These are phyloP conservation scores for Sakesphorus luctuosus DNA, from an alignment of 2,113 vertebrate genomes.

Conservation along the genomic window DNA sequence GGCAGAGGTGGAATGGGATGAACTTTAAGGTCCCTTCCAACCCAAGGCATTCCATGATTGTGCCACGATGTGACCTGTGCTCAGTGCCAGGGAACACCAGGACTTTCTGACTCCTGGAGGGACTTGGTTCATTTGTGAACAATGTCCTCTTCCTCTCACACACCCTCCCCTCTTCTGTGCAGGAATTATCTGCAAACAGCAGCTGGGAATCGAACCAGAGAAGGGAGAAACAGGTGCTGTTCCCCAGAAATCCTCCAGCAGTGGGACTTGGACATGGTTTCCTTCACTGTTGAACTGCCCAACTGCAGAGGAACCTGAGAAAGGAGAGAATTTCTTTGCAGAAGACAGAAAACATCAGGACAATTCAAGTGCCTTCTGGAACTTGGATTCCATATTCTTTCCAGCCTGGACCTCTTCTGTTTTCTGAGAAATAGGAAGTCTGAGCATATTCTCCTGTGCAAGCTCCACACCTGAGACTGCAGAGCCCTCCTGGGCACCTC, in stretches of 20 bases:
- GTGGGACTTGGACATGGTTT: neutral
- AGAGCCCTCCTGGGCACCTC: neutral
- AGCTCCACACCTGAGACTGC: neutral
- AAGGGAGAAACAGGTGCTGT: too few species aligned
- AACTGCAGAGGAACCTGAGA: neutral
- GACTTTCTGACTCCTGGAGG: neutral
- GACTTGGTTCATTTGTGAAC: fast-evolving
- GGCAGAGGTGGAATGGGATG: neutral
- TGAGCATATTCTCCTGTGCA: fast-evolving
- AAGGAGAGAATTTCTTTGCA: neutral
- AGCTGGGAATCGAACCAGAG: neutral
- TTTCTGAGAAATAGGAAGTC: neutral
- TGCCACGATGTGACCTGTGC: fast-evolving
- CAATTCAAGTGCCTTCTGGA: neutral
- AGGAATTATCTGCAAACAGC: neutral
- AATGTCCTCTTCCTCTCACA: neutral
- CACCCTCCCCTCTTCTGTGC: neutral
- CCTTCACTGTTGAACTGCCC: neutral
- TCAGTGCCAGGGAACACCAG: fast-evolving
- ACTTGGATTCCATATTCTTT: neutral
- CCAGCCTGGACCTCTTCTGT: neutral
- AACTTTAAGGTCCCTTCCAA: neutral
- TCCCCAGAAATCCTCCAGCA: neutral
- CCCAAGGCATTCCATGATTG: too few species aligned
- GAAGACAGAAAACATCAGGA: neutral